Evolutionary conservation across 2,113 vertebrate species (phyloP).

Genomic region (Eudyptes chrysolophus): DNA sequence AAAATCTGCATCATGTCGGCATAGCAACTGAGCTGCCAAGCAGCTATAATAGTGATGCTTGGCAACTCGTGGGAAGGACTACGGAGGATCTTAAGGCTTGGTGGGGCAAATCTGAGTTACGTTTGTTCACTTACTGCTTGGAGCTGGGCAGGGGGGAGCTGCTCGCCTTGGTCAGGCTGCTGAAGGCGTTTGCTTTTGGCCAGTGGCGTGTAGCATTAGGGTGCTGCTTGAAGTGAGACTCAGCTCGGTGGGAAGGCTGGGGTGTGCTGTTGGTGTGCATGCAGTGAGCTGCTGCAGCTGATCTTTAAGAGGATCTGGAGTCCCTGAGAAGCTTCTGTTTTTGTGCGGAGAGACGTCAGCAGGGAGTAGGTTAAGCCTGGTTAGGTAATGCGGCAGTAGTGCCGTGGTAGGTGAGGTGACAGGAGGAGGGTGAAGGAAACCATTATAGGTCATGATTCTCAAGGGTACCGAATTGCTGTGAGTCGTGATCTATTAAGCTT

Average conservation of each 20-base stretch:
- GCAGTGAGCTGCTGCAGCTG: background rate
- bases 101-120: background rate
- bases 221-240: background rate
- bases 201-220: accelerated
- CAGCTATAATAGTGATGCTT: slow-evolving; percentile 12
- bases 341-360: slow-evolving; percentile 9
- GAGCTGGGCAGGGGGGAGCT: background rate
- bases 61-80: slow-evolving; percentile 12
- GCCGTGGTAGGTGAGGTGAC: background rate
- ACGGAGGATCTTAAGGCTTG: background rate
- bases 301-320: slow-evolving; percentile 43
- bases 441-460: background rate
- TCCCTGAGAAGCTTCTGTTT: background rate
- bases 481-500: background rate
- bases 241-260: background rate
- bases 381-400: slow-evolving; percentile 32
- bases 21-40: slow-evolving; percentile 64
- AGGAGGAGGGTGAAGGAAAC: background rate
- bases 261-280: background rate
- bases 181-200: background rate
- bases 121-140: background rate
- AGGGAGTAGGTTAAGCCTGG: slow-evolving; percentile 50
- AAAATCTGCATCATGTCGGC: slow-evolving; percentile 65
- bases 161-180: background rate
- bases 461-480: background rate